Conservation (phyloP, 2,797 vertebrate genomes). For the Rhinoraja longicauda region DNA sequence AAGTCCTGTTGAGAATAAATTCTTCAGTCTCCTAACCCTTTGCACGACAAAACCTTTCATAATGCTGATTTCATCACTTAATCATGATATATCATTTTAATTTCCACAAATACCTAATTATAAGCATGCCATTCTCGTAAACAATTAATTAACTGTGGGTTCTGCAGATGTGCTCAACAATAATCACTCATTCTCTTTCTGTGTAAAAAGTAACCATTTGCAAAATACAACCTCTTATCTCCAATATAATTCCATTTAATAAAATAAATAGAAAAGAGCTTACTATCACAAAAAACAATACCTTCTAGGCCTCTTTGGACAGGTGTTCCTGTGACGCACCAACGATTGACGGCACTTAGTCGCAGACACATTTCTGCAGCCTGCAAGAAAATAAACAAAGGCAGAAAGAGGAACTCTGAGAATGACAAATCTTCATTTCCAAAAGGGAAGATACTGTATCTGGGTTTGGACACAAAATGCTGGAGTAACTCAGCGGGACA, state of each 20-base stretch:
- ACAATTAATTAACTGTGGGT: not conserved
- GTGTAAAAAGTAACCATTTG: not conserved
- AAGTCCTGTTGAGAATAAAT: not conserved
- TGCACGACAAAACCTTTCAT: not conserved
- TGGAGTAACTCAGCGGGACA: too few relatives aligned
- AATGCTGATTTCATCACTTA: not conserved
- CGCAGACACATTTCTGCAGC: conserved; percentile 96
- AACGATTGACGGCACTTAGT: conserved; percentile 86
- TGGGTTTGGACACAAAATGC: not conserved
- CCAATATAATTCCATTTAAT: not conserved
- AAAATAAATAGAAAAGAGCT: not conserved
- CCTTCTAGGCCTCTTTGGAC: conserved; percentile 95
- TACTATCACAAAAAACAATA: conserved; percentile 46
- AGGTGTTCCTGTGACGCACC: conserved; percentile 96
- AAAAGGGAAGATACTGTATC: not conserved
- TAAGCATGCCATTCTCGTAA: not conserved
- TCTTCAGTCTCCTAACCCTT: not conserved
- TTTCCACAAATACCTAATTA: not conserved
- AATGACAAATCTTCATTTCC: not conserved
- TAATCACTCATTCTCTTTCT: not conserved
- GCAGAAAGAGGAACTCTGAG: not conserved
- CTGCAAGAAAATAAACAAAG: conserved; percentile 52
- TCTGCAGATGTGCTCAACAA: not conserved
- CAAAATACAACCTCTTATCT: not conserved
- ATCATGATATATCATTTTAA: not conserved